Base-by-base conservation (phyloP, 1,140 invertebrate species). In the Calosoma granatense region DNA sequence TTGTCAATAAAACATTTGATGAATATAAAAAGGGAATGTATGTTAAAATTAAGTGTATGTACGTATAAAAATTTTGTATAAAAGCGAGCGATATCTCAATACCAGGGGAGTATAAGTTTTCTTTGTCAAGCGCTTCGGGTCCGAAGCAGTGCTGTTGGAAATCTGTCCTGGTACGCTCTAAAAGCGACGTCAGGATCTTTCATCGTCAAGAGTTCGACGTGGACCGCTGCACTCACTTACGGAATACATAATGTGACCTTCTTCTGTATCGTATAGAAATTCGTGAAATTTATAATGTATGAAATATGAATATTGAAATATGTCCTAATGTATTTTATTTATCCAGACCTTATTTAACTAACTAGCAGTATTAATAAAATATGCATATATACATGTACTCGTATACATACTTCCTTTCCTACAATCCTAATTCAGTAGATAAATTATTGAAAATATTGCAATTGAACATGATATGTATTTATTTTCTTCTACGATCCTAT, bases 271-370 rank as follows among this genome's bases (percentile, higher is more conserved):
- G 41, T 17, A 47, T 17, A 17, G 9, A 17, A 47, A 17, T 47
- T 47, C 41, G 9, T 47, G 41, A 47, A 47, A 47, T 47, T 47
- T 47, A 47, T 47, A 47, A 47, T 47, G 41, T 17, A 47, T 47
- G 41, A 47, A 47, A 47, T 47, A 47, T 47, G 41, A 47, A 47
- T 47, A 47, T 47, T 47, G 41, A 47, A 47, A 47, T 47, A 47
- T 47, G 41, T 47, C 41, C 41, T 12, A 47, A 47, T 47, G 41
- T 47, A 47, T 17, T 12, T 47, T 47, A 47, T 47, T 47, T 47
- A 47, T 47, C 41, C 17, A 47, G 15, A 17, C 26, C 4, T 6
- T 30, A 30, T 30, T 30, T 30, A 14, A 30, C 14, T 6, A 6
- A 30, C 26, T 30, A n/a, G 26, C 26, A n/a, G 26, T 36, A 36